Percentiles rank a stretch among this genome's conserved stretches.
Evolutionary conservation across 2,797 vertebrate species (phyloP).

Genomic region (Anolis apletophallus): DNA sequence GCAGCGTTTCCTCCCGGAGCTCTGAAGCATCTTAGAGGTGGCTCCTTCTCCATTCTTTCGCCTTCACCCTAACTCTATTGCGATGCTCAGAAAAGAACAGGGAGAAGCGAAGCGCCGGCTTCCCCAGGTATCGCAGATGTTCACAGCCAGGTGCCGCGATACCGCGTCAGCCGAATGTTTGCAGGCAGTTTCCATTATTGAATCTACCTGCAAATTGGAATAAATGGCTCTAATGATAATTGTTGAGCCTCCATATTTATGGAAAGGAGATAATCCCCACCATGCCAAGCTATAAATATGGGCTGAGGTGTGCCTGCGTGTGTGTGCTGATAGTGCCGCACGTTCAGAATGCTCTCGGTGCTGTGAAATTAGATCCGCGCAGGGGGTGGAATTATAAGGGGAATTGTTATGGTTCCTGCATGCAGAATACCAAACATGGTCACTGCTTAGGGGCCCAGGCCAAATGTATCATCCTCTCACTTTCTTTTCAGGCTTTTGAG

Average conservation of each 20-base stretch:
- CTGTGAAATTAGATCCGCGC: not conserved
- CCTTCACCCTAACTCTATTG: constrained; percentile 20
- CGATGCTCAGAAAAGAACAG: not conserved
- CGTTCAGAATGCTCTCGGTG: not conserved
- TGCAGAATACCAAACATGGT: rapidly evolving
- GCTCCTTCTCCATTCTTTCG: not conserved
- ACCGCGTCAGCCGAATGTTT: constrained; percentile 57
- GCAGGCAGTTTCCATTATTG: constrained; percentile 72
- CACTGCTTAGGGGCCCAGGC: not conserved
- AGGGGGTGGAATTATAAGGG: not conserved
- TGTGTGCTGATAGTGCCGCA: constrained; percentile 38
- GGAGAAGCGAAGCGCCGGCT: not conserved
- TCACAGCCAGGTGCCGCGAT: constrained; percentile 53
- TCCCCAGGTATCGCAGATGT: constrained; percentile 45
- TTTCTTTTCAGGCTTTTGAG: not conserved
- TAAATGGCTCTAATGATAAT: constrained; percentile 74
- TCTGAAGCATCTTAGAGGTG: not conserved
- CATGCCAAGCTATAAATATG: constrained; percentile 57
- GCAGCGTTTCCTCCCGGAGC: not conserved
- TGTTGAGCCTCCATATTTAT: constrained; percentile 71
- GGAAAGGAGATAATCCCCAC: constrained; percentile 46
- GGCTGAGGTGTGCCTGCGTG: not conserved
- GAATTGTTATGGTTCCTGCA: not conserved
- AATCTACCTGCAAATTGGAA: constrained; percentile 73
- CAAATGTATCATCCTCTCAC: not conserved